Base-by-base conservation (phyloP, 2,888 invertebrate genomes). In the Hybos culiciformis region DNA sequence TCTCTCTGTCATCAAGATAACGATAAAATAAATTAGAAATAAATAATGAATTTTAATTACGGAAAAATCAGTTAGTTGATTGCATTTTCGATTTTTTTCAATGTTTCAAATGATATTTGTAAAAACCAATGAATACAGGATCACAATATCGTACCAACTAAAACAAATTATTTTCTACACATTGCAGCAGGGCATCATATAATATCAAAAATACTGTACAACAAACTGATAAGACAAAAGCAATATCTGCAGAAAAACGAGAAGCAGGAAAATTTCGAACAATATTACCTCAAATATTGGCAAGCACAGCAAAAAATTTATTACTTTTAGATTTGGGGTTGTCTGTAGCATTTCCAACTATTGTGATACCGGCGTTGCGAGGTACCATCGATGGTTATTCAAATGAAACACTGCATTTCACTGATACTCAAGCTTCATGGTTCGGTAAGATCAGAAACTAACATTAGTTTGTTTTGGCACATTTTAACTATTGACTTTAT, bases 301-400 rank as follows among this genome's bases (percentile, higher is more conserved):
- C 74, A 58, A 72, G 71, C 44, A 59, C 71, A 11, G 71, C 74
- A 3, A 59, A 74, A 49, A 71, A 75, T 54, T 63, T 73, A 44
- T 56, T 74, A 19, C 60, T 75, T 34, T 59, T 74, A 34, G 74
- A 74, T 19, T 60, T 75, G 31, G 74, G 75, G 12, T 66, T 74
- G 68, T 72, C 74, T 17, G 62, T 73, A 48, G 72, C 70, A 48
- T 74, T 74, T 54, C 71, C 74, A 6, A 74, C 75, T 0, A 71
- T 75, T 62, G 71, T 74, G 18, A 61, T 75, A 38, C 72, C 74
- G 7, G 72, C 71, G 3, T 68, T 75, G 1, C 57, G 72, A 31
- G 66, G 70, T 8, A 70, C 71, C 1, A 67, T 68, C 40, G 23
- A 36, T 18, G 42, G 43, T 15, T 45, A 48, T 37, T 40, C 43